Base-by-base conservation (phyloP, 2,113 vertebrate genomes). In the Panthera tigris region DNA sequence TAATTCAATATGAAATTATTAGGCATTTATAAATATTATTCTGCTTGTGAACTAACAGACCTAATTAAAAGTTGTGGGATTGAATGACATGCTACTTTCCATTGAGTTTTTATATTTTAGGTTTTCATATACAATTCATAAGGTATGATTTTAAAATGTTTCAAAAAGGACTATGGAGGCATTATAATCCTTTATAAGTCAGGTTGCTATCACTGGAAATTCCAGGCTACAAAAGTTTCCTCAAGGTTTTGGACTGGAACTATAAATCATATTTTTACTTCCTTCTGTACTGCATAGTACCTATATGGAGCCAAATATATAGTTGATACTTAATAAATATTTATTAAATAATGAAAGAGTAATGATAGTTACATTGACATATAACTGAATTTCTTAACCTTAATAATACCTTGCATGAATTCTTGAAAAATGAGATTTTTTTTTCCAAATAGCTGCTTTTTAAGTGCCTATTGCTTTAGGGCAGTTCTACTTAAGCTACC, bases 21-120 rank as follows among this genome's bases (percentile, higher is more conserved):
- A 94, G 4, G 41, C 27, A 57, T 65, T 19, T 57, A 78, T 76
- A 87, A 87, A 87, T 94, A 71, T 74, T 69, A 14, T 61, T 80
- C 52, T 68, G 21, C 23, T 71, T 95, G 90, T 95, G 57, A 96
- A 80, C 33, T 73, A 85, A 86, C n/a, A 87, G 29, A 74, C n/a
- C 79, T 29, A 94, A 89, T 92, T 97, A 91, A 96, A 87, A 93
- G 16, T 84, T 19, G 55, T 50, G 15, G 65, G 13, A 71, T 7
- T 52, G 29, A 96, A 96, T 85, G 2, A 19, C n/a, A 95, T 48
- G 14, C 9, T 74, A 12, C 25, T 90, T 92, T 39, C 7, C 23
- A 71, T 11, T 78, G 36, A 4, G 31, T 94, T 45, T 95, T 95
- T 29, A 16, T 73, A 57, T 89, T 82, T 86, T 88, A 39, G n/a